These are phyloP conservation scores for Listrodromus nycthemerus DNA, from an alignment of 2,888 invertebrate genomes.

Conservation along the genomic window DNA sequence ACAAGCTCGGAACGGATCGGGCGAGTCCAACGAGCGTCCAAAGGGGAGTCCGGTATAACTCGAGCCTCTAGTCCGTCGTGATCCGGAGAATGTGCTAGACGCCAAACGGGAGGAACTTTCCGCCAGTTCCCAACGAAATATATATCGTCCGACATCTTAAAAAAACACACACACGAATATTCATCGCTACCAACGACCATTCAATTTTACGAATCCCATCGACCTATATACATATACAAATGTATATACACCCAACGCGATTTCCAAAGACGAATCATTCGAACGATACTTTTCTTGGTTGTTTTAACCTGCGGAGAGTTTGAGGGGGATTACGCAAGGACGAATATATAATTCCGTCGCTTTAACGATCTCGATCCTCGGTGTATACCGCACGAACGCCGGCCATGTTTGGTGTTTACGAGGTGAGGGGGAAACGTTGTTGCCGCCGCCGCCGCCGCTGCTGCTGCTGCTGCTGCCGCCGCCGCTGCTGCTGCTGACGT, in stretches of 20 bases:
- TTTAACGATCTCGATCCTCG: slow-evolving; percentile 62
- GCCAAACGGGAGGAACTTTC: slow-evolving; percentile 72
- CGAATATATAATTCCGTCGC: slow-evolving; percentile 29
- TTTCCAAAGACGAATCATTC: not conserved
- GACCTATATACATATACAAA: slow-evolving; percentile 19
- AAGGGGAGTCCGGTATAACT: slow-evolving; percentile 81
- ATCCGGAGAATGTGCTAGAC: slow-evolving; percentile 83
- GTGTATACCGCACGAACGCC: slow-evolving; percentile 75
- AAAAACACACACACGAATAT: not conserved
- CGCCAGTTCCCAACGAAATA: slow-evolving; percentile 48
- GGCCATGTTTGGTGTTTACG: slow-evolving; percentile 85
- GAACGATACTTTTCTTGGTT: not conserved
- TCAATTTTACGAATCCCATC: not conserved
- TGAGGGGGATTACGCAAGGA: slow-evolving; percentile 22
- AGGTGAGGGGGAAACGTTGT: slow-evolving; percentile 80
- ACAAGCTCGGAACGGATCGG: slow-evolving; percentile 78
- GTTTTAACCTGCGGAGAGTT: not conserved
- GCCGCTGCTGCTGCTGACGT: slow-evolving; percentile 77
- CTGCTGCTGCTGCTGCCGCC: too few relatives aligned
- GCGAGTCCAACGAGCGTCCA: slow-evolving; percentile 81
- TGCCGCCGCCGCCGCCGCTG: too few relatives aligned
- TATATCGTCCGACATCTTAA: slow-evolving; percentile 40
- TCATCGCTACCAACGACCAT: not conserved
- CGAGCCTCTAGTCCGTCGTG: slow-evolving; percentile 83
- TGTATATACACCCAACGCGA: not conserved